Conservation (phyloP, 2,113 vertebrate genomes). For the Pangasianodon hypophthalmus region DNA sequence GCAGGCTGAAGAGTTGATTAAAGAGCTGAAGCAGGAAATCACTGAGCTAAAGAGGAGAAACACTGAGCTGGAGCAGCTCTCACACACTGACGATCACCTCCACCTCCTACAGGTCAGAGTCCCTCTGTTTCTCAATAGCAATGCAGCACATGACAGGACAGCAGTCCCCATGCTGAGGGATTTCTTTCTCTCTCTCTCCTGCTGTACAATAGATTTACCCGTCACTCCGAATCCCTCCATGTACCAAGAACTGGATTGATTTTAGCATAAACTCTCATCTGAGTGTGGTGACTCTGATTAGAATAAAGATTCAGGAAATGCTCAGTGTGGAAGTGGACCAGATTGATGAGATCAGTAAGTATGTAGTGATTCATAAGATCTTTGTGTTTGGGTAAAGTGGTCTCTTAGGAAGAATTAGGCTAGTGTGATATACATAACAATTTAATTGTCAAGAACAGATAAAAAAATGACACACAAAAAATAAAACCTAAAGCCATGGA, state of each 20-base stretch:
- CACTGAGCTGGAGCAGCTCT: conserved; percentile 28
- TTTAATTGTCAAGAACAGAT: too few relatives aligned
- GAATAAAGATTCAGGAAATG: not conserved
- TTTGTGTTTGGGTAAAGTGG: not conserved
- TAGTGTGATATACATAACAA: not conserved
- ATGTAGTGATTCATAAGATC: not conserved
- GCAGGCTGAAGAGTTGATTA: conserved; percentile 20
- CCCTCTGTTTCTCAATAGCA: conserved; percentile 6
- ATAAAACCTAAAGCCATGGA: too few relatives aligned
- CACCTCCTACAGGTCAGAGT: conserved; percentile 17
- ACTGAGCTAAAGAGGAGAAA: conserved; percentile 11
- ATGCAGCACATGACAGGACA: conserved; percentile 7
- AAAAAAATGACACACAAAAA: too few relatives aligned
- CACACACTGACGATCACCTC: conserved; percentile 17
- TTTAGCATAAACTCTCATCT: not conserved
- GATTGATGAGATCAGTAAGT: not conserved
- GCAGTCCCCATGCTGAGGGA: not conserved
- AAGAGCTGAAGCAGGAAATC: conserved; percentile 16
- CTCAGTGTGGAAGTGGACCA: not conserved
- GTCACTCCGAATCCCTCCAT: not conserved
- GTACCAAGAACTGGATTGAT: conserved; percentile 6
- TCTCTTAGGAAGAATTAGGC: not conserved
- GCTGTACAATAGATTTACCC: conserved; percentile 15
- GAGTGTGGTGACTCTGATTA: not conserved
- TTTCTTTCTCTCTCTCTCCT: not conserved